Base-by-base conservation (phyloP, 2,797 vertebrate genomes). In the Eospalax fontanierii region DNA sequence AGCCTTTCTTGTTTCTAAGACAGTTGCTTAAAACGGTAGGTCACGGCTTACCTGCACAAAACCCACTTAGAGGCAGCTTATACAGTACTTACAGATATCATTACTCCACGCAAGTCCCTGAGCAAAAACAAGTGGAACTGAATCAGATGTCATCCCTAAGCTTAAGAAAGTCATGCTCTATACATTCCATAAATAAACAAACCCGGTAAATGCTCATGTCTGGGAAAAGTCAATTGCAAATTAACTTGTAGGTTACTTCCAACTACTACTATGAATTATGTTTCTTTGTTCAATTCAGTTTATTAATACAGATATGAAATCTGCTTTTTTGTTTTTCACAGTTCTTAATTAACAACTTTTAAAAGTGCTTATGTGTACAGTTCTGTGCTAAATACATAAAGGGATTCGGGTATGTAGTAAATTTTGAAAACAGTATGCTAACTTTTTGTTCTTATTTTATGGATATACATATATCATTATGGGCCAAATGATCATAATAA, bases 211-310 rank as follows among this genome's bases (percentile, higher is more conserved):
- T 71, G 40, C 70, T 91, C 68, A 66, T 11, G 59, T 50, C 30
- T 82, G 50, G 26, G 16, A 71, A 89, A 87, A 83, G 35, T 92
- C 71, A 95, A 59, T 73, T 87, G 61, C 71, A 92, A 66, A 61
- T 83, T 90, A 85, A 87, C 4, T 71, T n/a, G 28, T 6, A 86
- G 50, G 50, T 0, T 0, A 89, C 87, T 92, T 93, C 38, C 66
- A 92, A 96, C 78, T 40, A 86, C 70, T 15, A 24, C 40, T 61
- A 28, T 26, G 78, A 66, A 88, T 82, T 2, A 68, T 68, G 30
- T 71, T 84, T 65, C 16, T 12, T 70, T 59, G 18, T 91, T 90
- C 78, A 73, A 91, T 3, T 94, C 54, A 75, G 38, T 54, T 91
- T 19, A 70, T 82, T 91, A 38, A 86, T 71, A 87, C 3, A 33